Conservation (phyloP, 2,888 invertebrate species). For the Pyrochroa serraticornis region DNA sequence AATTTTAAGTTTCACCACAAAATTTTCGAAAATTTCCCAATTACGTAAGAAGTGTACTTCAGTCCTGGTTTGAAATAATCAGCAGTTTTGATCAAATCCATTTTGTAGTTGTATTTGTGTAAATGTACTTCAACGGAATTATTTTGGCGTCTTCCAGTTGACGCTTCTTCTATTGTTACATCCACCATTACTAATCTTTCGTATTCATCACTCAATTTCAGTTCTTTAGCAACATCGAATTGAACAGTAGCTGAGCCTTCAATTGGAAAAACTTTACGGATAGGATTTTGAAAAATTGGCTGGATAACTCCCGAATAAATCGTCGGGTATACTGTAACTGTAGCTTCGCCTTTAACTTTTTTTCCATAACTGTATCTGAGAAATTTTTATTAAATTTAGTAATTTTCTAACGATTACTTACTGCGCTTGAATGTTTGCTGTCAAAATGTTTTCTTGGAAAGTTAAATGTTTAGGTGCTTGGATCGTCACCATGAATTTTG, state of each 20-base stretch:
- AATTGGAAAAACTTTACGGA: slow-evolving; percentile 73
- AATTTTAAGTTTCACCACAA: slow-evolving; percentile 6
- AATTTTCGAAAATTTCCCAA: slow-evolving; percentile 40
- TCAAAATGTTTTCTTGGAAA: slow-evolving; percentile 78
- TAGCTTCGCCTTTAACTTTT: slow-evolving; percentile 84
- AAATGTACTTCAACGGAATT: slow-evolving; percentile 74
- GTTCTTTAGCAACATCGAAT: slow-evolving; percentile 76
- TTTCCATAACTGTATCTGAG: slow-evolving; percentile 83
- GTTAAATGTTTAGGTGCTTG: slow-evolving; percentile 82
- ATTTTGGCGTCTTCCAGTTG: slow-evolving; percentile 85
- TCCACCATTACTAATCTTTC: slow-evolving; percentile 83
- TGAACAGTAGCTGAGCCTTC: slow-evolving; percentile 70
- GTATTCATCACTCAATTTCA: slow-evolving; percentile 79
- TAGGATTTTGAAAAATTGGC: slow-evolving; percentile 73
- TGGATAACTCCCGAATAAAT: slow-evolving; percentile 80
- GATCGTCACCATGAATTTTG: slow-evolving; percentile 90
- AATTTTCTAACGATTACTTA: slow-evolving; percentile 56
- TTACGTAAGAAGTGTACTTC: slow-evolving; percentile 81
- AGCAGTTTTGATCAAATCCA: slow-evolving; percentile 80
- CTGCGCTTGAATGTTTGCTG: slow-evolving; percentile 82
- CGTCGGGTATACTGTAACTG: slow-evolving; percentile 82
- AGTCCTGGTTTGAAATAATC: slow-evolving; percentile 89
- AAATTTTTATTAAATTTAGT: slow-evolving; percentile 2
- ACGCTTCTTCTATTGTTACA: slow-evolving; percentile 87
- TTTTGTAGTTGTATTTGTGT: slow-evolving; percentile 77